Percentiles rank a stretch among this genome's conserved stretches.
Conservation (phyloP, 2,113 vertebrate species). For the Alces alces region DNA sequence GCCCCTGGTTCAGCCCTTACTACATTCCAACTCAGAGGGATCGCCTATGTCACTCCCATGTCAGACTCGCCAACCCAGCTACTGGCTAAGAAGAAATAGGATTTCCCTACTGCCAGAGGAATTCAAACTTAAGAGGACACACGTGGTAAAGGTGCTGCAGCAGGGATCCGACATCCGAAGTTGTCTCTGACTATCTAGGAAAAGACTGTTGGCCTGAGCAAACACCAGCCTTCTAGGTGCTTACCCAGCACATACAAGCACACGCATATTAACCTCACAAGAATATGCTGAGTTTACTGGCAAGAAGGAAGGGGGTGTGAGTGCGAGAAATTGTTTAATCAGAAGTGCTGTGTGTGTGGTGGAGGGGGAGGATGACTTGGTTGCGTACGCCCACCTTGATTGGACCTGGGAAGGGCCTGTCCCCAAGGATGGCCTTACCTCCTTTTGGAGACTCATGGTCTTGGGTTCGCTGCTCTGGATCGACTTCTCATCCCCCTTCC, state of each 20-base stretch:
- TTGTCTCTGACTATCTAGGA: background rate
- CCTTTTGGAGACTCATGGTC: slow-evolving; percentile 76
- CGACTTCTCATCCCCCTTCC: slow-evolving; percentile 70
- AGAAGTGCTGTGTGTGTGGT: background rate
- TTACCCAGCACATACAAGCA: background rate
- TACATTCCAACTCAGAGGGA: accelerated
- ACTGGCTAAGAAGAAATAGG: accelerated
- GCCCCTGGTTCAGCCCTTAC: background rate
- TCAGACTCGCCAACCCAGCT: accelerated
- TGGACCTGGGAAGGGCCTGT: background rate
- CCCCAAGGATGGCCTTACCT: slow-evolving; percentile 64
- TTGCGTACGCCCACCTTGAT: accelerated
- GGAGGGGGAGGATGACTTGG: background rate
- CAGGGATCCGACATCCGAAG: background rate
- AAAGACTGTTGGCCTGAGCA: background rate
- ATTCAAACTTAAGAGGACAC: background rate
- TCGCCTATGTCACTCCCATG: accelerated
- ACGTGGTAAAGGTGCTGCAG: background rate
- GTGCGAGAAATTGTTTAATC: background rate
- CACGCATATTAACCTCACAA: accelerated
- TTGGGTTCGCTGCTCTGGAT: slow-evolving; percentile 52
- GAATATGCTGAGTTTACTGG: background rate
- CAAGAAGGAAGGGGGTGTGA: background rate
- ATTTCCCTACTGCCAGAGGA: too few relatives aligned
- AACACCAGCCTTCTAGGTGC: background rate